These are phyloP conservation scores for Danionella dracula DNA, from an alignment of 2,797 vertebrate species.

Conservation along the genomic window DNA sequence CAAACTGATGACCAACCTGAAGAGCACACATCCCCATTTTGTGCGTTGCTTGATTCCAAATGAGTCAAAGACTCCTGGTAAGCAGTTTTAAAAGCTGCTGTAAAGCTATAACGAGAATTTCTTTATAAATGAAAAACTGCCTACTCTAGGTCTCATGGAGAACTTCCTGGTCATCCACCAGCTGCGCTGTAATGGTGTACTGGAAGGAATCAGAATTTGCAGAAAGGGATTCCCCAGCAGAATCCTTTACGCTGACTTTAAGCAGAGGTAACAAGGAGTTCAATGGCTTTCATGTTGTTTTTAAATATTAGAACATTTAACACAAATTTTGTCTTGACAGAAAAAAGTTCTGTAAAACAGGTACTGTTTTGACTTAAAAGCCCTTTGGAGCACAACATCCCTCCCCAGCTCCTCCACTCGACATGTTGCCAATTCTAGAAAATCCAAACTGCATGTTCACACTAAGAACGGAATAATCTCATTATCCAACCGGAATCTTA, in stretches of 20 bases:
- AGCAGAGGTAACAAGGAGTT: constrained; percentile 74
- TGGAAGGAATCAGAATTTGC: constrained; percentile 84
- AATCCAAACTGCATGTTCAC: too few relatives aligned
- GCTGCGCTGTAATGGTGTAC: constrained; percentile 79
- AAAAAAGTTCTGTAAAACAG: too few relatives aligned
- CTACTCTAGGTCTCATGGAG: constrained; percentile 57
- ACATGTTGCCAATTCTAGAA: too few relatives aligned
- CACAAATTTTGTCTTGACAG: too few relatives aligned
- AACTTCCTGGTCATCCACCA: constrained; percentile 75
- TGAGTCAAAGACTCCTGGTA: constrained; percentile 88
- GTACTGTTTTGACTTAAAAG: too few relatives aligned
- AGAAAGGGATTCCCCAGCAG: constrained; percentile 85
- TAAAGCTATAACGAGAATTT: too few relatives aligned
- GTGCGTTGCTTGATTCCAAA: constrained; percentile 89
- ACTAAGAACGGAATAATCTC: too few relatives aligned
- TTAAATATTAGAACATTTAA: too few relatives aligned
- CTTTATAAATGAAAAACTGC: background rate
- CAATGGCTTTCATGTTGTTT: too few relatives aligned
- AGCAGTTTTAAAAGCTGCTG: constrained; percentile 29
- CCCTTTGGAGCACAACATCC: too few relatives aligned
- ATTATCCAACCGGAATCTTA: too few relatives aligned
- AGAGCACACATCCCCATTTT: constrained; percentile 88
- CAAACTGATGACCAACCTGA: constrained; percentile 85
- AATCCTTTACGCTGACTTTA: constrained; percentile 86
- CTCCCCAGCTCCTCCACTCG: too few relatives aligned